Conservation (phyloP, 2,113 vertebrate genomes). For the Gambusia affinis region DNA sequence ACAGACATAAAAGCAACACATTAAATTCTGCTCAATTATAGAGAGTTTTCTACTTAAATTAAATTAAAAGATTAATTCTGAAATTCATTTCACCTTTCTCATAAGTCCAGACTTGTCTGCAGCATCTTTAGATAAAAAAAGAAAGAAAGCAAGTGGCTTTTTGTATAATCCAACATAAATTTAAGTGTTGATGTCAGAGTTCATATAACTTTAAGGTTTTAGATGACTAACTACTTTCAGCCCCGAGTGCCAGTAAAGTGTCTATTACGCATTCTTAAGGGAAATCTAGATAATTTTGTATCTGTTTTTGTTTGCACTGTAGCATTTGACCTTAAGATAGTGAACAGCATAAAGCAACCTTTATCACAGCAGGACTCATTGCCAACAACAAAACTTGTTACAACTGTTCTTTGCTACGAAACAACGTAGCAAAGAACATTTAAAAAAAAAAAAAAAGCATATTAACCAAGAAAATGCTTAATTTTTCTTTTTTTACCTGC, state of each 20-base stretch:
- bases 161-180: background rate
- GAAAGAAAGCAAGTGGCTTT: background rate
- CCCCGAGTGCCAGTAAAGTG: background rate
- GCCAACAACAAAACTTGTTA: background rate
- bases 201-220: background rate
- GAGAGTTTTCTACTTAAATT: too few relatives aligned
- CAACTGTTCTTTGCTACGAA: background rate
- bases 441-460: background rate
- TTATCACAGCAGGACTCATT: background rate
- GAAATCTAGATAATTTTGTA: background rate
- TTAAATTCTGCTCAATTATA: background rate
- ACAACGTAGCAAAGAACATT: too few relatives aligned
- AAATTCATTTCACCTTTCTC: conserved; percentile 54
- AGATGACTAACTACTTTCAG: background rate
- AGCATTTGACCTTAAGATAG: background rate
- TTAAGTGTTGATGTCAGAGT: background rate
- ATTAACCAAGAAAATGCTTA: background rate
- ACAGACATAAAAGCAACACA: background rate
- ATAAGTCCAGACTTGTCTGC: conserved; percentile 8
- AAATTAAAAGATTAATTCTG: background rate
- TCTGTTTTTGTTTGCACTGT: background rate
- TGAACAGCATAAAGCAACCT: background rate
- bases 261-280: background rate
- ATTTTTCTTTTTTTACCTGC: conserved; percentile 56
- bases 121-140: conserved; percentile 50